Base-by-base conservation (phyloP, 2,888 invertebrate species). In the Chironomus riparius region DNA sequence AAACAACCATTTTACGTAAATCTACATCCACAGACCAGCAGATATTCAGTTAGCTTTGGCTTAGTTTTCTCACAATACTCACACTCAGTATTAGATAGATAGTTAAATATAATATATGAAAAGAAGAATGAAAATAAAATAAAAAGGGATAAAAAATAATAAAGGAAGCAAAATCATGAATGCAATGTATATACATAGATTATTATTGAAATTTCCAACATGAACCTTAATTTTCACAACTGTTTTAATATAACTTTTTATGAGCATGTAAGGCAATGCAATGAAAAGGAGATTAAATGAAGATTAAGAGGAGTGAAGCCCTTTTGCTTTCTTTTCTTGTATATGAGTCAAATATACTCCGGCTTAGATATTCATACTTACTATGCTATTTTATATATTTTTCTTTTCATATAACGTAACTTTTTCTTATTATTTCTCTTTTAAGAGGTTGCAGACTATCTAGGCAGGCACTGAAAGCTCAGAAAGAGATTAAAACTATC, bases 151-250 rank as follows among this genome's bases (percentile, higher is more conserved):
- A 38, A 38, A 38, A 38, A 38, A 38, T 38, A 38, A 38, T 38
- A 38, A 38, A 38, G 10, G 38, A 38, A 38, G 38, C 38, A 38
- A 38, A 38, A 38, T 38, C 38, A 38, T 38, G 38, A 38, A 38
- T 38, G 38, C 38, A 38, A 38, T 38, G 38, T 38, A 38, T 38
- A 38, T 38, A 38, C 38, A 38, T 38, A 56, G 56, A 56, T 56
- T 56, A 70, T 70, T 70, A 70, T 70, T 70, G 50, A 70, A 70
- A 70, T 70, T 70, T 50, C 15, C 38, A 18, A 47, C 47, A 47
- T 47, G 70, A 70, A 70, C 70, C 70, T 70, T 70, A 70, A 70
- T 70, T 70, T 70, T 70, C 70, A 70, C 72, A 72, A 72, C 72
- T 72, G 72, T 62, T 72, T 72, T 72, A 72, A 62, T 72, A 72